phyloP scores from a whole-genome alignment of 2,113 vertebrate genomes.

The Benitochromis conjunctus region DNA sequence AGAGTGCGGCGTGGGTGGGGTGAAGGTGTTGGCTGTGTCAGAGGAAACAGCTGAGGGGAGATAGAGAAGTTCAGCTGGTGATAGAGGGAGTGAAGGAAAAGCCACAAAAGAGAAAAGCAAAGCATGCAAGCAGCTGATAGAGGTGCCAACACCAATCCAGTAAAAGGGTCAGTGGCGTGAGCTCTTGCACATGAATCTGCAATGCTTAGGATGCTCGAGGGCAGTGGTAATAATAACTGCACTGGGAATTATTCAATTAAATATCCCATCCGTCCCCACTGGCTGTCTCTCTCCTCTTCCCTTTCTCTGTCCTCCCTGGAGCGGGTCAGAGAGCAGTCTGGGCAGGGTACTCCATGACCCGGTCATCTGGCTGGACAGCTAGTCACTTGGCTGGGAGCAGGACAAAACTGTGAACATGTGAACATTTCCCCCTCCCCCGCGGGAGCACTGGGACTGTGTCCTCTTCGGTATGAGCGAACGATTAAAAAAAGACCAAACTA shows the following conservation, averaged over 20 bases:
- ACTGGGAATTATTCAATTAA: conserved; percentile 73
- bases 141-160: background rate
- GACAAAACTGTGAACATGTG: background rate
- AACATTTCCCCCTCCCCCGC: background rate
- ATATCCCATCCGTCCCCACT: conserved; percentile 33
- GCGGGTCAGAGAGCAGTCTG: conserved; percentile 33
- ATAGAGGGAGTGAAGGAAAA: background rate
- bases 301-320: conserved; percentile 9
- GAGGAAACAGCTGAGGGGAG: conserved; percentile 31
- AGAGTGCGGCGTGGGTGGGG: background rate
- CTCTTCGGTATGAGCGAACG: background rate
- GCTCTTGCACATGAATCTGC: conserved; percentile 14
- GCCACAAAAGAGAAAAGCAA: background rate
- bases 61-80: background rate
- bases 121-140: background rate
- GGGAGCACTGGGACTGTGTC: background rate
- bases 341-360: conserved; percentile 39
- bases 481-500: background rate
- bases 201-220: conserved; percentile 22
- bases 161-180: background rate
- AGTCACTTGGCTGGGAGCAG: background rate
- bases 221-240: conserved; percentile 44
- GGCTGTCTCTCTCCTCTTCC: conserved; percentile 14
- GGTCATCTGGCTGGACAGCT: conserved; percentile 45
- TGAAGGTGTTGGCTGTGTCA: background rate